Conservation (phyloP, 2,113 vertebrate genomes). For the Heterocephalus glaber region DNA sequence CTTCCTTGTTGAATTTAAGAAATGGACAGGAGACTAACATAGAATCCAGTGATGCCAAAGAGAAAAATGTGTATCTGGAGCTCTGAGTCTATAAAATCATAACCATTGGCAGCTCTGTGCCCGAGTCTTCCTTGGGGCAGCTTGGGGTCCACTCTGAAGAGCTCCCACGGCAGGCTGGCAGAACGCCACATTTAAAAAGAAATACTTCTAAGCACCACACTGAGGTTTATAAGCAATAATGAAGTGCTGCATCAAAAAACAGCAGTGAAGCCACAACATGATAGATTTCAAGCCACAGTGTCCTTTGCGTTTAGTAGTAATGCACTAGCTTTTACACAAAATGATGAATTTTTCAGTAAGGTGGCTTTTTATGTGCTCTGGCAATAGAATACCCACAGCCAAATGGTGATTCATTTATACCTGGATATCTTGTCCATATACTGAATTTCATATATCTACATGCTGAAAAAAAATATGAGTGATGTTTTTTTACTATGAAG, state of each 20-base stretch:
- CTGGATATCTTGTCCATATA: neutral
- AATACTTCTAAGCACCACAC: slow-evolving; percentile 47
- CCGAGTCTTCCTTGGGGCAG: slow-evolving; percentile 42
- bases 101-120: slow-evolving; percentile 38
- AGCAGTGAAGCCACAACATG: neutral
- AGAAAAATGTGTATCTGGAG: slow-evolving; percentile 43
- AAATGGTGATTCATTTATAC: slow-evolving; percentile 47
- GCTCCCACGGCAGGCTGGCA: slow-evolving; percentile 6
- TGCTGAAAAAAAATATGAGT: neutral
- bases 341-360: slow-evolving; percentile 37
- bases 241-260: slow-evolving; percentile 43
- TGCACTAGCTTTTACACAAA: slow-evolving; percentile 45
- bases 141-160: slow-evolving; percentile 46
- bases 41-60: neutral
- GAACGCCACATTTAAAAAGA: slow-evolving; percentile 66
- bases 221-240: slow-evolving; percentile 57
- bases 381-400: neutral
- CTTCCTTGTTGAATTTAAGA: slow-evolving; percentile 48
- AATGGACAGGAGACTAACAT: neutral
- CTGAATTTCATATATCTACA: slow-evolving; percentile 35
- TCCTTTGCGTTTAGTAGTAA: slow-evolving; percentile 49
- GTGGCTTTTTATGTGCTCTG: slow-evolving; percentile 25
- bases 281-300: slow-evolving; percentile 48
- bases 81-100: neutral
- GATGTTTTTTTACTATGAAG: slow-evolving; percentile 28